A percentile compares a stretch with the other conserved stretches of the same genome.
phyloP scores from a whole-genome alignment of 2,797 vertebrate genomes.

The Manis javanica region DNA sequence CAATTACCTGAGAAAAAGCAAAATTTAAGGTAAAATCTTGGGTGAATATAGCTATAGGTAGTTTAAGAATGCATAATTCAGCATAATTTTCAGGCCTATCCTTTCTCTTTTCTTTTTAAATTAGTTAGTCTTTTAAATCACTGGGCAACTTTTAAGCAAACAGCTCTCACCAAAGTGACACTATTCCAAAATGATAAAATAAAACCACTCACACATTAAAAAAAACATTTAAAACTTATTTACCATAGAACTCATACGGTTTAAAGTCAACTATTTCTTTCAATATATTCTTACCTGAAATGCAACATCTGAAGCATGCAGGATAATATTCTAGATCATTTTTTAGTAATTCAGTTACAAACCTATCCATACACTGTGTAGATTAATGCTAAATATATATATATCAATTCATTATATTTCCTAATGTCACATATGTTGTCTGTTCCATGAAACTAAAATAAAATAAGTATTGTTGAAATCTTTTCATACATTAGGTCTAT shows the following conservation, averaged over 20 bases:
- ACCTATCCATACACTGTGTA: accelerated
- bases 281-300: not conserved
- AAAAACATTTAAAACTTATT: not conserved
- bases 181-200: not conserved
- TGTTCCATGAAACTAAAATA: not conserved
- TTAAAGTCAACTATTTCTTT: not conserved
- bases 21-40: not conserved
- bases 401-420: not conserved
- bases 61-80: not conserved
- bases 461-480: not conserved
- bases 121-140: not conserved
- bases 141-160: not conserved
- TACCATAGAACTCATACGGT: not conserved
- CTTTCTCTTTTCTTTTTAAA: not conserved
- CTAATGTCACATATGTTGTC: not conserved
- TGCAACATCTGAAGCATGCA: not conserved
- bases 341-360: not conserved
- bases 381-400: not conserved
- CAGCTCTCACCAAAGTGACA: not conserved
- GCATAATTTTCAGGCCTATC: not conserved
- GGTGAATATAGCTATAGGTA: not conserved
- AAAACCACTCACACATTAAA: not conserved
- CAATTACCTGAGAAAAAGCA: not conserved
- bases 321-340: not conserved
- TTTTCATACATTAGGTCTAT: not conserved